Evolutionary conservation across 1,140 invertebrate genomes (phyloP).

Genomic region (Solenopsis invicta): DNA sequence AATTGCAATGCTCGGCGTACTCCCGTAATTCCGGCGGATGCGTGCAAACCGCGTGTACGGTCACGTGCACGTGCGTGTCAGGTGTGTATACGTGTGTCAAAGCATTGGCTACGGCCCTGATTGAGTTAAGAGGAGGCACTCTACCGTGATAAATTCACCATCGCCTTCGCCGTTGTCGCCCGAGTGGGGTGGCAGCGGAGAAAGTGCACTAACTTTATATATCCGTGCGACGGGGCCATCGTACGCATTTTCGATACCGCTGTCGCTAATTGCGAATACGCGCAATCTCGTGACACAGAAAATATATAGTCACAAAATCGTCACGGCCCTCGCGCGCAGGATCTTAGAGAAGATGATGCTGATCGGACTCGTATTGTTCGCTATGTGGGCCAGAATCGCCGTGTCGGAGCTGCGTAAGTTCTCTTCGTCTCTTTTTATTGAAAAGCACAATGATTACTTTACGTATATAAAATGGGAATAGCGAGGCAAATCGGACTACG

Average conservation of each 20-base stretch:
- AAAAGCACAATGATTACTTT: neutral
- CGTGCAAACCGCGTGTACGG: neutral
- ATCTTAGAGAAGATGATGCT: constrained; percentile 55
- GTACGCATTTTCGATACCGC: constrained; percentile 83
- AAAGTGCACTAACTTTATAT: constrained; percentile 86
- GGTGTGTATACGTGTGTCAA: neutral
- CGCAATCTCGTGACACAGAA: constrained; percentile 11
- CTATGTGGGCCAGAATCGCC: constrained; percentile 51
- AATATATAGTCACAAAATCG: neutral
- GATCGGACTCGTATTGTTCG: constrained; percentile 69
- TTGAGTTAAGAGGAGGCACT: constrained; percentile 84
- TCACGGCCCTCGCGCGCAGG: neutral
- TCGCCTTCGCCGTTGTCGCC: constrained; percentile 55
- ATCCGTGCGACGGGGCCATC: constrained; percentile 77
- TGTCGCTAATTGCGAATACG: constrained; percentile 78
- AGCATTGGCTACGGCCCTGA: constrained; percentile 81
- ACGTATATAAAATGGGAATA: neutral
- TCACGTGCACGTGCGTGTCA: neutral
- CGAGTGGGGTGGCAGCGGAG: constrained; percentile 79
- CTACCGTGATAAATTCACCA: constrained; percentile 85
- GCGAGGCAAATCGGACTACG: too few species aligned
- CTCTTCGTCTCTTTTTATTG: neutral
- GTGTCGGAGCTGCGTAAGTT: constrained; percentile 78
- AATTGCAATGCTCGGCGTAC: neutral
- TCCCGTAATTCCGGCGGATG: constrained; percentile 14